Conservation (phyloP, 2,888 invertebrate genomes). For the Caenorhabditis sp. region DNA sequence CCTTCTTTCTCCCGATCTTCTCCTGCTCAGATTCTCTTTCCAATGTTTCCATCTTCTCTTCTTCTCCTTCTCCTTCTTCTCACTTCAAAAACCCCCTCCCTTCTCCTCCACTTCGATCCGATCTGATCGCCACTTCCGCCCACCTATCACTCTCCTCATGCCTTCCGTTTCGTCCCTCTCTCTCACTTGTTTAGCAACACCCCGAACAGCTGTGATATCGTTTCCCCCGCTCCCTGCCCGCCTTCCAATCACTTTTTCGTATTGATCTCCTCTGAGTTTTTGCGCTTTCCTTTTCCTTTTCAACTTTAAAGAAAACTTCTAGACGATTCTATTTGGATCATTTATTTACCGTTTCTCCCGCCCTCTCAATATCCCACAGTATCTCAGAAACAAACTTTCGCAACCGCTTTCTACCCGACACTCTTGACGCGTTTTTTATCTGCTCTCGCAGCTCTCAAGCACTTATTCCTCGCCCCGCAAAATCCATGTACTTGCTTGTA, state of each 20-base stretch:
- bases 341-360: conserved; percentile 34
- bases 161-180: conserved; percentile 16
- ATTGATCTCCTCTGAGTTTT: conserved; percentile 36
- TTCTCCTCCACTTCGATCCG: too few relatives aligned
- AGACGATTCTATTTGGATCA: conserved; percentile 51
- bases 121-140: conserved; percentile 45
- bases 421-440: conserved; percentile 57
- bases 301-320: too few relatives aligned
- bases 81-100: conserved; percentile 11
- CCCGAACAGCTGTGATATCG: conserved; percentile 49
- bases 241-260: conserved; percentile 57
- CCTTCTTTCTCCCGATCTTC: neutral
- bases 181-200: conserved; percentile 58
- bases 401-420: conserved; percentile 12
- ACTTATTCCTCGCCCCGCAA: neutral
- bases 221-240: neutral
- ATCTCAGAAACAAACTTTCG: neutral
- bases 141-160: conserved; percentile 31
- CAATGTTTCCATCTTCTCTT: neutral
- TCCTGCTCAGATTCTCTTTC: neutral
- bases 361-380: neutral
- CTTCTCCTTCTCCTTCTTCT: conserved; percentile 8
- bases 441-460: conserved; percentile 5
- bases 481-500: neutral
- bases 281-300: too few relatives aligned